Conservation (phyloP, 2,888 invertebrate genomes). For the Tachina fera region DNA sequence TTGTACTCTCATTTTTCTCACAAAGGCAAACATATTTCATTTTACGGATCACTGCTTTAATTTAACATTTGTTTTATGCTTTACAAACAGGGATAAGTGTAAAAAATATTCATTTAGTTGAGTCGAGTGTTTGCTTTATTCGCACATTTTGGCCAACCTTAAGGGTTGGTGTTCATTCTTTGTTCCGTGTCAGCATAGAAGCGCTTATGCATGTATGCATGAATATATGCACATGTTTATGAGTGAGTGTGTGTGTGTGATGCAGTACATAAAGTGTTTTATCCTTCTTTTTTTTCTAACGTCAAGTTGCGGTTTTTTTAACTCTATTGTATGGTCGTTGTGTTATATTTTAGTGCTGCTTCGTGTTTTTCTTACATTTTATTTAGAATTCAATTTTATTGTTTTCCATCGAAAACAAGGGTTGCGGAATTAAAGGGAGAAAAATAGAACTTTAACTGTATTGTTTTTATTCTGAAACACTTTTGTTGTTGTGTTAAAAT, state of each 20-base stretch:
- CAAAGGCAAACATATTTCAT: too few relatives aligned
- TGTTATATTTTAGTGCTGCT: conserved; percentile 25
- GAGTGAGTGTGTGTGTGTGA: not conserved
- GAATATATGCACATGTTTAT: not conserved
- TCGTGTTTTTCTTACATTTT: conserved; percentile 42
- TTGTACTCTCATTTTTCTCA: too few relatives aligned
- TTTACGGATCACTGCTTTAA: not conserved
- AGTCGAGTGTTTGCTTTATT: conserved; percentile 42
- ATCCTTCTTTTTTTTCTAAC: conserved; percentile 35
- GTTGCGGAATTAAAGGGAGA: conserved; percentile 8
- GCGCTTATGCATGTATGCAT: not conserved
- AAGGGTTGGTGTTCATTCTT: conserved; percentile 30
- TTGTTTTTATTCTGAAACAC: conserved; percentile 43
- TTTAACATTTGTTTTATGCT: not conserved
- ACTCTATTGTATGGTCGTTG: conserved; percentile 12
- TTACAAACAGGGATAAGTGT: conserved; percentile 13
- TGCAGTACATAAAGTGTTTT: conserved; percentile 19
- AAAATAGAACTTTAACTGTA: not conserved
- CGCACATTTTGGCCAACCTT: conserved; percentile 26
- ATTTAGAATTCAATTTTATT: conserved; percentile 32
- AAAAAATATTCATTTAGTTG: conserved; percentile 5
- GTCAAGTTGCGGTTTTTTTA: conserved; percentile 52
- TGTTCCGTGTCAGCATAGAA: conserved; percentile 1
- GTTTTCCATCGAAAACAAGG: conserved; percentile 32
- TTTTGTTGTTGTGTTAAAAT: conserved; percentile 39